phyloP scores from a whole-genome alignment of 2,797 vertebrate genomes.

The Rallus crepitans region DNA sequence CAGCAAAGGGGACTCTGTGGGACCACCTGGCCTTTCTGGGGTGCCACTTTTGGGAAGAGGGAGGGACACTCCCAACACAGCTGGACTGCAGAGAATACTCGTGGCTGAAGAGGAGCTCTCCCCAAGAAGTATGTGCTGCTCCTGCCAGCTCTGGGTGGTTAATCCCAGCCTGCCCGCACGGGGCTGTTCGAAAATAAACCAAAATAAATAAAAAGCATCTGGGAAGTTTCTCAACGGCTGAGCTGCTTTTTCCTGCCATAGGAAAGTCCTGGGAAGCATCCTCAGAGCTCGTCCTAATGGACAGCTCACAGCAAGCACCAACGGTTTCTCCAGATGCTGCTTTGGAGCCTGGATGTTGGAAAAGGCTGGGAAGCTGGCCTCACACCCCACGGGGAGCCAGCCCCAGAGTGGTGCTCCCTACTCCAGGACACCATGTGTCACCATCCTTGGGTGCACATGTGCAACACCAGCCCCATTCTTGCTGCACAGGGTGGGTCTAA shows the following conservation, averaged over 20 bases:
- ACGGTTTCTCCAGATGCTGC: not conserved
- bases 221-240: not conserved
- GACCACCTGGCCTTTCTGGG: not conserved
- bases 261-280: not conserved
- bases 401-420: not conserved
- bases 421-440: not conserved
- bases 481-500: not conserved
- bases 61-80: not conserved
- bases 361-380: not conserved
- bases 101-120: not conserved
- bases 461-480: not conserved
- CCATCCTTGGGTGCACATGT: not conserved
- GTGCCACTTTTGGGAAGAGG: not conserved
- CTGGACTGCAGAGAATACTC: not conserved
- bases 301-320: not conserved
- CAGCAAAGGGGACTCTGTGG: not conserved
- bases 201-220: slow-evolving; percentile 32
- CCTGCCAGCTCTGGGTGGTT: not conserved
- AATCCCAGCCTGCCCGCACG: not conserved
- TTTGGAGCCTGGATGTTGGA: not conserved
- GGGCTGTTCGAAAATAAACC: slow-evolving; percentile 1
- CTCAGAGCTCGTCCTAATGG: not conserved
- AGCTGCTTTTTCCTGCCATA: not conserved
- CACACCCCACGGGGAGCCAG: accelerated
- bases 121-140: not conserved